Evolutionary conservation across 2,113 vertebrate species (phyloP), one percentile per base, ranked within the genome.

Genomic region (Prunella himalayana): DNA sequence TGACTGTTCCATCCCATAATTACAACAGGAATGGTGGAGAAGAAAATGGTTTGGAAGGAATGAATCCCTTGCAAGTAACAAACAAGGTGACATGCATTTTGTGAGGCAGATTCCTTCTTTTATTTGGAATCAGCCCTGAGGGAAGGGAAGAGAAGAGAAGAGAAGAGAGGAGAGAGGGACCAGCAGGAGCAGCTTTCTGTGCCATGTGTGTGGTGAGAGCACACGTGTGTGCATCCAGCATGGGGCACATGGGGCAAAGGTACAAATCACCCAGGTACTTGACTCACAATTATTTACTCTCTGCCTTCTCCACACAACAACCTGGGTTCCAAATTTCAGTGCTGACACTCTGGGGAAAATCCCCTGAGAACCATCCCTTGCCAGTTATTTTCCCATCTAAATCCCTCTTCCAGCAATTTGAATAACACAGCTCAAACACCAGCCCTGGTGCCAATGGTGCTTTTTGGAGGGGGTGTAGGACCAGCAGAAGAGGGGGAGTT

Each of bases 281-380:
- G 77, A 64, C 92, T 94, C 83, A 37, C 81, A 86, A 69, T 88
- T 87, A 86, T 95, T 92, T 90, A 91, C 76, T 86, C 91, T 90
- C 82, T 82, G 37, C 61, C 69, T 82, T 79, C 47, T 94, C 94
- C 79, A 39, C 37, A 30, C 39, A 57, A 59, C 78, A 88, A 71
- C 41, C 81, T 80, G 27, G 33, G 76, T 80, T 86, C 95, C 88
- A 75, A 86, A 94, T 97, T 96, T 92, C 92, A 82, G 77, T 13
- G 13, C 69, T 66, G 54, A 30, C 2, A 15, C 87, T 65, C 63
- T 4, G 19, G 44, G 47, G 71, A 42, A 80, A 63, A 53, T 64
- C 94, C 91, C 81, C 30, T 1, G 59, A 94, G 95, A 82, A 30
- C 7, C 53, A 57, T 89, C 79, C 81, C 92, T 77, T 82, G 76